A percentile compares a stretch with the other conserved stretches of the same genome.
Conservation (phyloP, 2,797 vertebrate species). For the Pantherophis vulpinus region DNA sequence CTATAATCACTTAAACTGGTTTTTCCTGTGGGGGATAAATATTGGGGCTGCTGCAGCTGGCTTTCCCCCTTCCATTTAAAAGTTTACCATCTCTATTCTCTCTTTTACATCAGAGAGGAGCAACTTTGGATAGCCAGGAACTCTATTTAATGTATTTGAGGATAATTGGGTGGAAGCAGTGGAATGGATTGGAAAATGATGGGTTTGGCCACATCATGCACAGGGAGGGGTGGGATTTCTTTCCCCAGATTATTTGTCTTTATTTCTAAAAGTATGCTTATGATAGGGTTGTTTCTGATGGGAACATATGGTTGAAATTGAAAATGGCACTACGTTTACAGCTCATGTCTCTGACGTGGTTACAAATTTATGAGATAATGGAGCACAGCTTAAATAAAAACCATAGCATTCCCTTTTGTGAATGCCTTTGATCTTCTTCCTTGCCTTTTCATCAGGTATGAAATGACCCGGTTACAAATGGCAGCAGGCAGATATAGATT, state of each 20-base stretch:
- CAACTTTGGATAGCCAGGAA: background rate
- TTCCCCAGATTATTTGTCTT: background rate
- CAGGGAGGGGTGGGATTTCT: background rate
- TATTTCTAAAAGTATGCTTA: background rate
- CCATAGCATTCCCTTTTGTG: background rate
- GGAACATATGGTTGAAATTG: background rate
- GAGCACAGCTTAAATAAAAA: background rate
- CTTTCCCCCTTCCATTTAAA: background rate
- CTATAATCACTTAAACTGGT: background rate
- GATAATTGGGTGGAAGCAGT: background rate
- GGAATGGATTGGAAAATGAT: background rate
- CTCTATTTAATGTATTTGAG: background rate
- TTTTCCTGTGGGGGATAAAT: background rate
- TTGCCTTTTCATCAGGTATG: background rate
- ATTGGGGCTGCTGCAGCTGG: background rate
- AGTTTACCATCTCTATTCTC: background rate
- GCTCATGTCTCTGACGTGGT: background rate
- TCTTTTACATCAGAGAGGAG: background rate
- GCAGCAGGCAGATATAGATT: background rate
- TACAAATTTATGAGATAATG: background rate
- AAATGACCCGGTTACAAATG: background rate
- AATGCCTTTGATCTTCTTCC: background rate
- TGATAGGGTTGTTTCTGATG: background rate
- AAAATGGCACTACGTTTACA: background rate
- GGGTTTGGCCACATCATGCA: background rate